These are phyloP conservation scores for Pseudochirops cupreus DNA, from an alignment of 2,797 vertebrate species.

Conservation along the genomic window DNA sequence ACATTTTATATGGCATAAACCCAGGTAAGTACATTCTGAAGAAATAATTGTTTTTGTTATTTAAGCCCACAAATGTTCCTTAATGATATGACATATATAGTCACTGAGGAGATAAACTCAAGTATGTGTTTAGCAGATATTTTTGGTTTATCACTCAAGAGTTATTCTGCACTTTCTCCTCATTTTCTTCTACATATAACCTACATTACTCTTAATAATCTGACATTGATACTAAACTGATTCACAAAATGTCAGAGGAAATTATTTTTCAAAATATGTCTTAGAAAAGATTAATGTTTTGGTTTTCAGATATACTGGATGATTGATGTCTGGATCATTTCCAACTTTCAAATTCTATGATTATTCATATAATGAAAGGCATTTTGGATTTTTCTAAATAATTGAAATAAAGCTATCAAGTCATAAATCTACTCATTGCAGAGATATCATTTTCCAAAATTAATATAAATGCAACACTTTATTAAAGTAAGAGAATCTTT, in stretches of 20 bases:
- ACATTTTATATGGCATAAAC: slow-evolving; percentile 9
- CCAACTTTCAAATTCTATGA: neutral
- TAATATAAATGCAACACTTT: slow-evolving; percentile 83
- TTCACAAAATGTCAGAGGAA: neutral
- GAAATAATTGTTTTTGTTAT: neutral
- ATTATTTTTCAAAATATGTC: neutral
- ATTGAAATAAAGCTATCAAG: neutral
- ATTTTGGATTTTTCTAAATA: neutral
- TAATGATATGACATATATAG: neutral
- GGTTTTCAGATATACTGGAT: neutral
- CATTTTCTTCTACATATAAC: neutral
- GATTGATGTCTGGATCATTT: neutral
- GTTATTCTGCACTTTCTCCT: neutral
- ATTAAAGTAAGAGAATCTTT: slow-evolving; percentile 90
- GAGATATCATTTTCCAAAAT: slow-evolving; percentile 77
- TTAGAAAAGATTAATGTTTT: neutral
- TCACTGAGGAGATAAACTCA: slow-evolving; percentile 7
- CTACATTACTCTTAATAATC: neutral
- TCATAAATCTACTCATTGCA: slow-evolving; percentile 52
- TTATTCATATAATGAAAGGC: neutral
- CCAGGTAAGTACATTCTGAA: neutral
- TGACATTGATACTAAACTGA: neutral
- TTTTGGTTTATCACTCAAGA: neutral
- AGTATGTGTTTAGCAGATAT: neutral
- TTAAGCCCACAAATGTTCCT: neutral